Evolutionary conservation across 2,888 invertebrate genomes (phyloP).

Genomic region (Zeuzera pyrina): DNA sequence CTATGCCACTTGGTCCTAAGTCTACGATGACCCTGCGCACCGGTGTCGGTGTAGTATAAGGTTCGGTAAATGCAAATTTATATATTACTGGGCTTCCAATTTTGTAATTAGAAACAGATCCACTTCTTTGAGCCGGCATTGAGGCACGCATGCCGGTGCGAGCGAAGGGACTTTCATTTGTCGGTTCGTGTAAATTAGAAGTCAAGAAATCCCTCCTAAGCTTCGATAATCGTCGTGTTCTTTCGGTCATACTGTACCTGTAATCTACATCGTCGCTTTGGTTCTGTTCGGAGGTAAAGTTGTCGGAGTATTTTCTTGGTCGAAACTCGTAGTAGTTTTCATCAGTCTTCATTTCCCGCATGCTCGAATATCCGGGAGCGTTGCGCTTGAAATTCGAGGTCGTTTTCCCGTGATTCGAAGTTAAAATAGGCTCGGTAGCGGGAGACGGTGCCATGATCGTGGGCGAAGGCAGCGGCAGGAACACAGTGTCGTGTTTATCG

Average conservation of each 20-base stretch:
- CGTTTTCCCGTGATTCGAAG: slow-evolving; percentile 62
- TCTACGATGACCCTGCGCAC: slow-evolving; percentile 46
- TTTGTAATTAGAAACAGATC: slow-evolving; percentile 49
- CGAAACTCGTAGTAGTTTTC: slow-evolving; percentile 48
- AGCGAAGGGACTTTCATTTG: slow-evolving; percentile 36
- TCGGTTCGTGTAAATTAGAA: slow-evolving; percentile 60
- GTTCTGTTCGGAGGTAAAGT: slow-evolving; percentile 57
- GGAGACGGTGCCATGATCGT: slow-evolving; percentile 29
- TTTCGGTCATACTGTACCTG: slow-evolving; percentile 54
- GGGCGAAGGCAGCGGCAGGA: slow-evolving; percentile 53
- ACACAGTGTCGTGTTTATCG: slow-evolving; percentile 66
- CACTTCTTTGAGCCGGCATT: slow-evolving; percentile 42
- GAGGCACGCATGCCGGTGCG: slow-evolving; percentile 54
- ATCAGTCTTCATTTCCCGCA: slow-evolving; percentile 56
- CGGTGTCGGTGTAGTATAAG: slow-evolving; percentile 61
- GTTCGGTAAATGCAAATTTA: slow-evolving; percentile 68
- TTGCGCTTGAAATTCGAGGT: slow-evolving; percentile 62
- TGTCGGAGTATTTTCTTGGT: slow-evolving; percentile 62
- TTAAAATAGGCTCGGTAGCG: slow-evolving; percentile 48
- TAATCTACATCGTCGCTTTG: slow-evolving; percentile 63
- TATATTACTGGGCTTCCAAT: slow-evolving; percentile 61
- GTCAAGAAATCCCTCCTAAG: slow-evolving; percentile 57
- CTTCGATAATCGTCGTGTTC: slow-evolving; percentile 57
- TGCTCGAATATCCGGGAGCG: slow-evolving; percentile 56
- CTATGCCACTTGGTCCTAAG: slow-evolving; percentile 33